Evolutionary conservation across 2,888 invertebrate genomes (phyloP), one percentile per base, ranked within the genome.

Genomic region (Scaptomyza flava): DNA sequence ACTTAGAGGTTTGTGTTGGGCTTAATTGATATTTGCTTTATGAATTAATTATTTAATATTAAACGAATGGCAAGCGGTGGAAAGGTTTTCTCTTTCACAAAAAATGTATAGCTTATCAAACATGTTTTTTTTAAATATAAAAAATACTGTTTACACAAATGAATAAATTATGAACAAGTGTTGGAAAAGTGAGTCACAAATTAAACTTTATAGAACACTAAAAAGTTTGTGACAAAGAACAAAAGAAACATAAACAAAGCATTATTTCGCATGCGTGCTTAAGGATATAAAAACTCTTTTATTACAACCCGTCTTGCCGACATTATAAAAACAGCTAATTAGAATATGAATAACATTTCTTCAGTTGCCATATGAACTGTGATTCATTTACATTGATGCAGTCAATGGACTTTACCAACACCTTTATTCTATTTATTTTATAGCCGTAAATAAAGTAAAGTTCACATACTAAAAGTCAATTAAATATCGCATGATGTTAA

Each of bases 401-500:
- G 30, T 23, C 34, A 43, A 38, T 65, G 31, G 52, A 33, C 17
- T 61, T 62, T 47, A 33, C 45, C 50, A 34, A 36, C 58, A 57
- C 30, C 41, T 57, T 60, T 46, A 23, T 17, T 6, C 41, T 56
- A 48, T 62, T 51, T 58, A 72, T 45, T 50, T 36, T 11, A 51
- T 5, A 51, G 27, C 14, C 14, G 23, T 27, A 11, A 14, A 31
- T 23, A 45, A 8, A 17, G 17, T 17, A 42, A 33, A 27, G 38
- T 23, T 5, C 23, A 60, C 52, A 67, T 72, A 82, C 79, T 79
- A 77, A 87, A 85, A 75, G 65, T 65, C 78, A 82, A 87, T 87
- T 87, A 87, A 68, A 79, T 73, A 79, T 87, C 72, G 86, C 86
- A 87, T 83, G 87, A 78, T 69, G 47, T 71, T 65, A 78, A 81